Evolutionary conservation across 2,888 invertebrate genomes (phyloP).

Genomic region (Drosophila neotestacea): DNA sequence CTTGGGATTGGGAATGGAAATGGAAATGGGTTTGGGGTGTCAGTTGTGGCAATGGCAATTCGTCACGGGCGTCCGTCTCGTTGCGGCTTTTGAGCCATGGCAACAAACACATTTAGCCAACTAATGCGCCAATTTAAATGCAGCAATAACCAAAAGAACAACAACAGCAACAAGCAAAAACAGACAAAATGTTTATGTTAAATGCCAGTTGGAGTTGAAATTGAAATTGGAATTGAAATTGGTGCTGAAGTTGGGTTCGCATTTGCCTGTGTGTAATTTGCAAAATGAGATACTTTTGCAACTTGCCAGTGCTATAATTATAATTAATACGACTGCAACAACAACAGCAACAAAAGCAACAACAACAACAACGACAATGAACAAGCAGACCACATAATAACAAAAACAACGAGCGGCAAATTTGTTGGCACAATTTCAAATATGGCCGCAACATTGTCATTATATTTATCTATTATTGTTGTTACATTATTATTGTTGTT

Average conservation of each 20-base stretch:
- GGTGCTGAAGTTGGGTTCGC: conserved; percentile 23
- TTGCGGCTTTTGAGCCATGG: conserved; percentile 58
- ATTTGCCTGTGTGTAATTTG: conserved; percentile 62
- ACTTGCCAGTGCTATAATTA: conserved; percentile 70
- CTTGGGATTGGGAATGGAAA: background rate
- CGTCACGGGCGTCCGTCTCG: conserved; percentile 63
- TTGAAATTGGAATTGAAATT: conserved; percentile 48
- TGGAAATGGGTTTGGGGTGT: conserved; percentile 1
- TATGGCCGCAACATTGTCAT: conserved; percentile 73
- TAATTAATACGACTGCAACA: conserved; percentile 70
- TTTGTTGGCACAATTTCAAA: conserved; percentile 69
- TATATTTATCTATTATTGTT: conserved; percentile 63
- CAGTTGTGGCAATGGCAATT: conserved; percentile 41
- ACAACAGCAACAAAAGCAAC: conserved; percentile 16
- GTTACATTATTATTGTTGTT: conserved; percentile 42
- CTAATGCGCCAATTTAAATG: conserved; percentile 78
- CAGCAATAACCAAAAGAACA: conserved; percentile 44
- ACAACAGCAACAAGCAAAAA: conserved; percentile 31
- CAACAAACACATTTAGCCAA: conserved; percentile 67
- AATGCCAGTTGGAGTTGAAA: conserved; percentile 69
- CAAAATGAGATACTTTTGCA: conserved; percentile 79
- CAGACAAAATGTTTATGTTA: conserved; percentile 74
- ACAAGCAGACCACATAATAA: background rate
- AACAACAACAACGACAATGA: conserved; percentile 17
- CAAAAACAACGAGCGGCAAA: conserved; percentile 22